Percentiles rank a stretch among this genome's conserved stretches.
Conservation (phyloP, 2,888 invertebrate species). For the Graphium colonna region DNA sequence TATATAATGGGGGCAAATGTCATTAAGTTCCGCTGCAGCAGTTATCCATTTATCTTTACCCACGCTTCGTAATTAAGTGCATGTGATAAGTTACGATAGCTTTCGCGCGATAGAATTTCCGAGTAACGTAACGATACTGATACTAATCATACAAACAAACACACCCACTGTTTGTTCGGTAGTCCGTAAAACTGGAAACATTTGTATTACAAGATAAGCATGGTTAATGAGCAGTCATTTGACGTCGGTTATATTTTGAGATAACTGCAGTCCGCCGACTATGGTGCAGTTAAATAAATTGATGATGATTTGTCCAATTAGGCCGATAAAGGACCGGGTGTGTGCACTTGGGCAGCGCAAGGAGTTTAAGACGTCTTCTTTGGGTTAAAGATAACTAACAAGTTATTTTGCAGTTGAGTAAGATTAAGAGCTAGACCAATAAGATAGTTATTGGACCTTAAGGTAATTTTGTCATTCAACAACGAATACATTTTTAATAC, state of each 20-base stretch:
- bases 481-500: too few species aligned
- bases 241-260: constrained; percentile 52
- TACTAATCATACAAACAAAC: constrained; percentile 18
- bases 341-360: constrained; percentile 20
- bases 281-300: constrained; percentile 50
- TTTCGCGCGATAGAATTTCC: not conserved
- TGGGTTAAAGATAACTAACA: not conserved
- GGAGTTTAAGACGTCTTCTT: constrained; percentile 1
- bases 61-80: not conserved
- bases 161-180: constrained; percentile 24
- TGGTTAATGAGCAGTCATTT: constrained; percentile 31
- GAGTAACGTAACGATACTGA: not conserved
- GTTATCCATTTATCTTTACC: not conserved
- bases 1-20: not conserved
- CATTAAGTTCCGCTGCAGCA: not conserved
- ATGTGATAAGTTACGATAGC: constrained; percentile 15
- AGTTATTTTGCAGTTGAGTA: too few species aligned
- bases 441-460: too few species aligned
- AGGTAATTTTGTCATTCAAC: too few species aligned
- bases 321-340: constrained; percentile 43
- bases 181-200: constrained; percentile 25
- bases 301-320: constrained; percentile 71
- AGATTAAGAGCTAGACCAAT: too few species aligned
- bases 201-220: constrained; percentile 35
- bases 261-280: constrained; percentile 44